These are phyloP conservation scores for Mylabris phalerata DNA, from an alignment of 1,140 invertebrate species.

Conservation along the genomic window DNA sequence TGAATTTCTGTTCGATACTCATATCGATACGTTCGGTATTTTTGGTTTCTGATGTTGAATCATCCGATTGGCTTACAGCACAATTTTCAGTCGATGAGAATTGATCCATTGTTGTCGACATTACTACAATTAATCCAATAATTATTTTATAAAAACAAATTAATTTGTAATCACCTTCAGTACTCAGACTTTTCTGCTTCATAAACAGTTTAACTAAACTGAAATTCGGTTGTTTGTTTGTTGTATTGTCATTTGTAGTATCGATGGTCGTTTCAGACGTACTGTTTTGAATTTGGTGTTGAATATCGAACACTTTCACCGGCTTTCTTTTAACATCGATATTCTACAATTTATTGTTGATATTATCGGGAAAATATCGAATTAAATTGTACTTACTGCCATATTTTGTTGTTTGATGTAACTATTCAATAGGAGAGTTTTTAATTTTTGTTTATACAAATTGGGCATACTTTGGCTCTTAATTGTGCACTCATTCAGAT, in stretches of 20 bases:
- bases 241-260: constrained; percentile 37
- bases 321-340: constrained; percentile 46
- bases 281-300: constrained; percentile 45
- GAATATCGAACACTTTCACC: constrained; percentile 62
- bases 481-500: constrained; percentile 42
- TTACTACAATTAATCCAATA: constrained; percentile 28
- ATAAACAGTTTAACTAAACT: constrained; percentile 84
- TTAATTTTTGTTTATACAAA: constrained; percentile 44
- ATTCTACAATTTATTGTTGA: constrained; percentile 38
- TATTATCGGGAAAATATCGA: background rate
- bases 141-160: background rate
- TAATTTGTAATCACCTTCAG: constrained; percentile 50
- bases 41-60: constrained; percentile 35
- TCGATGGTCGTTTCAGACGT: constrained; percentile 54
- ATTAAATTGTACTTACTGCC: constrained; percentile 45
- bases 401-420: constrained; percentile 45
- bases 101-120: constrained; percentile 54
- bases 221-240: constrained; percentile 54
- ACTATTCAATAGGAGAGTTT: constrained; percentile 22
- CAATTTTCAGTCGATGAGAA: constrained; percentile 52
- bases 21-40: constrained; percentile 17
- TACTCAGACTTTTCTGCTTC: constrained; percentile 78
- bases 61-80: constrained; percentile 42
- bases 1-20: constrained; percentile 23
- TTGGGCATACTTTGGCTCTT: constrained; percentile 74